Conservation (phyloP, 2,888 invertebrate species). For the Rhamphomyia laevipes region DNA sequence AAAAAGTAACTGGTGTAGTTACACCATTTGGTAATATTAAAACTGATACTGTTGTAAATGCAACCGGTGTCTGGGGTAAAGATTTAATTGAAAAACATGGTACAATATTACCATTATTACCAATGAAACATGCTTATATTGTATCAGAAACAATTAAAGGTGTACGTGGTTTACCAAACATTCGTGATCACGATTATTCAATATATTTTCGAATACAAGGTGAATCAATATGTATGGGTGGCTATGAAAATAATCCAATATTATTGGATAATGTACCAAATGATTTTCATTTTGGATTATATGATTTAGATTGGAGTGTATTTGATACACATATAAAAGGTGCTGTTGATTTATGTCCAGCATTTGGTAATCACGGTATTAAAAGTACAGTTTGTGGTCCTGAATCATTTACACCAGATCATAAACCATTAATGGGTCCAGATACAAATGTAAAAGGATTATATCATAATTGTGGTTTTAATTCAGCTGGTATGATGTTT, state of each 20-base stretch:
- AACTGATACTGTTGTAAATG: constrained; percentile 66
- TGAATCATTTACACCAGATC: constrained; percentile 87
- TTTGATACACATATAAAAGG: constrained; percentile 65
- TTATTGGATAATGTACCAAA: constrained; percentile 63
- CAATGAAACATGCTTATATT: constrained; percentile 83
- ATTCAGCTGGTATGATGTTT: constrained; percentile 86
- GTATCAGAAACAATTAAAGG: constrained; percentile 69
- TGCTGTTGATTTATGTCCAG: constrained; percentile 62
- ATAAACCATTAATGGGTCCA: constrained; percentile 76
- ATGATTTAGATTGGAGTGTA: constrained; percentile 76
- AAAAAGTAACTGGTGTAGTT: constrained; percentile 61
- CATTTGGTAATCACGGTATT: constrained; percentile 60
- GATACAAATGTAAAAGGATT: constrained; percentile 55
- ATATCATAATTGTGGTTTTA: constrained; percentile 79
- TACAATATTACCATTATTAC: constrained; percentile 57
- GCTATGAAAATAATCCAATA: constrained; percentile 77
- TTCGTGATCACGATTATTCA: constrained; percentile 74
- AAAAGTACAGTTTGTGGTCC: constrained; percentile 83
- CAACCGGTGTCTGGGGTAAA: constrained; percentile 66
- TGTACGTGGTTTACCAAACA: constrained; percentile 62
- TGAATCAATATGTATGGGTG: constrained; percentile 71
- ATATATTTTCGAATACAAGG: constrained; percentile 77
- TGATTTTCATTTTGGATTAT: constrained; percentile 72
- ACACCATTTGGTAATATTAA: constrained; percentile 60
- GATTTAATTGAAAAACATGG: constrained; percentile 42